Conservation (phyloP, 2,888 invertebrate species). For the Trachelus iudaicus region DNA sequence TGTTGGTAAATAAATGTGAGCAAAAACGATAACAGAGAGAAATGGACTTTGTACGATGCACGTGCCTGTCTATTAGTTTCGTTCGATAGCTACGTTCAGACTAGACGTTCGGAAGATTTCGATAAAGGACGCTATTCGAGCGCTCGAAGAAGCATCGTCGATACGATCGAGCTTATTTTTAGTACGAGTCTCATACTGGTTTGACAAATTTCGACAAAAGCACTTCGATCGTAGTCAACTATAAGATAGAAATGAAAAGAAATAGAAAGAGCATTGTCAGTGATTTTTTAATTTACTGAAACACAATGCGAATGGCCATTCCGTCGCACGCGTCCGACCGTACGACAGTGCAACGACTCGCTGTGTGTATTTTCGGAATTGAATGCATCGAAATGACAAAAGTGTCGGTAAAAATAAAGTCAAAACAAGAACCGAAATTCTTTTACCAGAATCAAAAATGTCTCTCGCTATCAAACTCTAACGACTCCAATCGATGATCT, state of each 20-base stretch:
- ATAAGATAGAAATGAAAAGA: not conserved
- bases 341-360: not conserved
- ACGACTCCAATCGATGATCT: not conserved
- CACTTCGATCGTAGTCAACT: not conserved
- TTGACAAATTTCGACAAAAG: not conserved
- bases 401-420: not conserved
- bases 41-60: slow-evolving; percentile 1
- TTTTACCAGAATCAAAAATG: not conserved
- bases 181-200: not conserved
- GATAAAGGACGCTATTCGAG: not conserved
- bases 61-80: not conserved
- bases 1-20: slow-evolving; percentile 37
- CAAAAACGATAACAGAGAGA: slow-evolving; percentile 6
- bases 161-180: not conserved
- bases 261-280: not conserved
- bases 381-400: not conserved
- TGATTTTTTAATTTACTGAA: not conserved
- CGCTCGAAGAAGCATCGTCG: not conserved
- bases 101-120: not conserved
- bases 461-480: not conserved
- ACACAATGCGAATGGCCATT: not conserved
- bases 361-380: not conserved
- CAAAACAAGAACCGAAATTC: not conserved
- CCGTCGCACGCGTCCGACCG: not conserved
- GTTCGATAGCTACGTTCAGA: not conserved